Evolutionary conservation across 2,888 invertebrate genomes (phyloP).

Genomic region (Eristalis pertinax): DNA sequence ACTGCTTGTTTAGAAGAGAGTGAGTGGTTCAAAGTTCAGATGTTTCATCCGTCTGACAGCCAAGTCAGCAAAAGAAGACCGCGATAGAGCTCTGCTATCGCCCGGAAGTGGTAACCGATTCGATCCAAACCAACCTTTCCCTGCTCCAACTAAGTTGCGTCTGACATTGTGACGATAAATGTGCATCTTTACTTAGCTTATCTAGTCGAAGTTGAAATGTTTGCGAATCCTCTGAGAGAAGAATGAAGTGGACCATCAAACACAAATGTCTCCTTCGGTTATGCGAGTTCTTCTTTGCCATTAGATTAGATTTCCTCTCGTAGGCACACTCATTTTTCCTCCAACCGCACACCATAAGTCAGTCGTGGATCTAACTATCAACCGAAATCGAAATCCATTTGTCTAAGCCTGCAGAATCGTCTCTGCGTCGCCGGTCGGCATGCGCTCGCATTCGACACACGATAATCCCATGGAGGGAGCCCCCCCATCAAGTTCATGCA

Average conservation of each 20-base stretch:
- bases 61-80: too few species aligned
- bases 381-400: conserved; percentile 28
- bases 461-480: conserved; percentile 44
- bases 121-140: too few species aligned
- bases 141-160: too few species aligned
- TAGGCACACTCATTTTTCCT: conserved; percentile 47
- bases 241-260: neutral
- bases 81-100: too few species aligned
- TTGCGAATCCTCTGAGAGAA: neutral
- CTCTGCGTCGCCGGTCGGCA: neutral
- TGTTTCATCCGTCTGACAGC: too few species aligned
- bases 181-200: too few species aligned
- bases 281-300: neutral
- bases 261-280: neutral
- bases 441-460: conserved; percentile 3
- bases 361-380: neutral
- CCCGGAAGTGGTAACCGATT: too few species aligned
- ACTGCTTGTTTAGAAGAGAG: too few species aligned
- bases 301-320: conserved; percentile 8
- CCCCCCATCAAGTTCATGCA: conserved; percentile 9
- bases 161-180: too few species aligned
- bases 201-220: neutral
- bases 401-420: neutral
- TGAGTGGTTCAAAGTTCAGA: too few species aligned
- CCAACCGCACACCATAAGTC: conserved; percentile 40